Base-by-base conservation (phyloP, 1,140 invertebrate genomes). In the Bombus balteatus region DNA sequence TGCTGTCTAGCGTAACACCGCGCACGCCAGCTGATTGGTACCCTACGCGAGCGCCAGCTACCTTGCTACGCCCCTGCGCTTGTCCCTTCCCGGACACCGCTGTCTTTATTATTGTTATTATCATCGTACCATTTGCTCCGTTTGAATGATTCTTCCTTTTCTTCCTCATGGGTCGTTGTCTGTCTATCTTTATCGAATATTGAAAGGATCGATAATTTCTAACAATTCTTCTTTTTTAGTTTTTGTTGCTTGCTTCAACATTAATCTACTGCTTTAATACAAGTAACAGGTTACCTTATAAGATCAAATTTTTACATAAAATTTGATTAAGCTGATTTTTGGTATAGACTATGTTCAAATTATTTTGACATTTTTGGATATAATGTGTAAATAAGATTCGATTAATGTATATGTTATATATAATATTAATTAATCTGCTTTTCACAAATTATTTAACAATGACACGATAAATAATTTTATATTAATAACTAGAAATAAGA, bases 1-100 rank as follows among this genome's bases (percentile, higher is more conserved):
- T 77, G 85, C 22, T 87, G 18, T 78, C 37, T 71, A 68, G 39
- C 22, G 75, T 41, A 47, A 87, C 82, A 76, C 87, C 91, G 91
- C 89, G 87, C 82, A 86, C 80, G 66, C 85, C 62, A 81, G 75
- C 79, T 65, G 78, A 66, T 75, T 28, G n/a, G 73, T 70, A 41
- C 81, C 81, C 81, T 39, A 47, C 66, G n/a, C 39, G 10, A 41
- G 74, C 70, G 32, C 81, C 68, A 59, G n/a, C 66, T 76, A 53
- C 9, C 34, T 66, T 22, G 25, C 15, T 87, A 89, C 88, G 62
- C 22, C 47, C 73, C 88, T 89, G 88, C 47, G 32, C 3, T 18
- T 13, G 32, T 57, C 85, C 47, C 80, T 41, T 37, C 80, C 39
- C 32, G 2, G 1, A 5, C 4, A 3, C 3, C 3, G 22, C 59